Evolutionary conservation across 30 jellyfish, hydroid and myxozoan genomes (phyloP).

Genomic region (Aurelia sp.): DNA sequence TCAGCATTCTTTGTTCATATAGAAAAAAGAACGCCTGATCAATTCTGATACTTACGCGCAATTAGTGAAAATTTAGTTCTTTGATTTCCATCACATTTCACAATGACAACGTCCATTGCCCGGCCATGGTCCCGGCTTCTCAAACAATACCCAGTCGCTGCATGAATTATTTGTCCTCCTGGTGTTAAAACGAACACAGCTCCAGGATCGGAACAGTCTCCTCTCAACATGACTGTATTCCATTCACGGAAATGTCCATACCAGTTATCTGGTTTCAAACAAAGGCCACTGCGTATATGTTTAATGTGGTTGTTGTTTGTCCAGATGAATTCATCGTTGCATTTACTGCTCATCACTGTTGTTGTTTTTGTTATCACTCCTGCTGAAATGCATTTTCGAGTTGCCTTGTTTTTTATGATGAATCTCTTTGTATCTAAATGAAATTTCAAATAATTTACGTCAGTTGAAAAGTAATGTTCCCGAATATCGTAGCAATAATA

Average conservation of each 20-base stretch:
- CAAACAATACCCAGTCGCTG: slow-evolving; percentile 55
- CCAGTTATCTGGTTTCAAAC: slow-evolving; percentile 39
- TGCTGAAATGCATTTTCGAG: slow-evolving; percentile 8
- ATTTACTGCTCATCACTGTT: not conserved
- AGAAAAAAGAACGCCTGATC: too few species aligned
- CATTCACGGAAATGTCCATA: slow-evolving; percentile 33
- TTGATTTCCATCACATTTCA: slow-evolving; percentile 26
- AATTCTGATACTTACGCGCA: not conserved
- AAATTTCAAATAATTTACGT: not conserved
- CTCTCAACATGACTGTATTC: slow-evolving; percentile 21
- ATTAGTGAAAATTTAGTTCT: slow-evolving; percentile 12
- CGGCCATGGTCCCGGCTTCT: slow-evolving; percentile 1
- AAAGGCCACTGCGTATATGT: slow-evolving; percentile 45
- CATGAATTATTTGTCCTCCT: slow-evolving; percentile 40
- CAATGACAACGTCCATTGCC: not conserved
- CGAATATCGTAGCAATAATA: not conserved
- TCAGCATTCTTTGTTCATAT: too few species aligned
- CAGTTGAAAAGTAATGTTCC: not conserved
- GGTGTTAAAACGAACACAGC: slow-evolving; percentile 35
- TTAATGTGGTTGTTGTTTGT: not conserved
- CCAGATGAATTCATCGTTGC: slow-evolving; percentile 35
- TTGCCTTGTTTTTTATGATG: slow-evolving; percentile 21
- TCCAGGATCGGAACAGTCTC: slow-evolving; percentile 40
- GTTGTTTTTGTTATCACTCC: not conserved
- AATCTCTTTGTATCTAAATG: not conserved